These are phyloP conservation scores for Eulemur albifrons DNA, from an alignment of 2,797 vertebrate species.

Conservation along the genomic window DNA sequence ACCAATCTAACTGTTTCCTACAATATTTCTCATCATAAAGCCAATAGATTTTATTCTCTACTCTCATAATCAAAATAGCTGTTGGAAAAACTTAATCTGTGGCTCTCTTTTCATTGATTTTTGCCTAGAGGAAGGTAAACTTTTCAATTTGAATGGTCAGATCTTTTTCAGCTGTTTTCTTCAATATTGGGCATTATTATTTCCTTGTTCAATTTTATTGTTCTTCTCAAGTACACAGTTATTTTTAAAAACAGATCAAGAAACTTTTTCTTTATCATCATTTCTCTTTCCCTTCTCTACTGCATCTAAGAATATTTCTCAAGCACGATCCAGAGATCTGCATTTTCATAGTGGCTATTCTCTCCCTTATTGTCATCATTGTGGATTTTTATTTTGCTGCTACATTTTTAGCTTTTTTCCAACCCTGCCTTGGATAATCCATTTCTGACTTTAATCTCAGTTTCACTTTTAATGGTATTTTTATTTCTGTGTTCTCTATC, in stretches of 20 bases:
- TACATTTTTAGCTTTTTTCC: neutral
- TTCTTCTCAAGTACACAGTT: neutral
- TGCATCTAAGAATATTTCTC: neutral
- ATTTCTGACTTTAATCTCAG: neutral
- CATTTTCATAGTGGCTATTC: neutral
- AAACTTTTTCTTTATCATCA: neutral
- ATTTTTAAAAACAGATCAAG: neutral
- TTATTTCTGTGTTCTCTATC: neutral
- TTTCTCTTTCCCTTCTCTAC: slow-evolving; percentile 6
- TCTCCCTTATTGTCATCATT: neutral
- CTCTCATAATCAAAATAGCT: neutral
- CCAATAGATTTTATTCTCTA: neutral
- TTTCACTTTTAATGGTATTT: neutral
- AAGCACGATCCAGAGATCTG: neutral
- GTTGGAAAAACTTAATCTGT: neutral
- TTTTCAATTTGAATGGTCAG: neutral
- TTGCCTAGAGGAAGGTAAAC: slow-evolving; percentile 34
- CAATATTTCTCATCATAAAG: neutral
- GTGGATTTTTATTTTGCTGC: neutral
- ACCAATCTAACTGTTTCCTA: neutral
- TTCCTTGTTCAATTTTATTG: slow-evolving; percentile 5
- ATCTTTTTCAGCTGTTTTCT: neutral
- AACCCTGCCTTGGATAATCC: neutral
- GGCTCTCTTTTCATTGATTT: slow-evolving; percentile 18
- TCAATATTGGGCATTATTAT: neutral